Base-by-base conservation (phyloP, 2,797 vertebrate genomes). In the Taeniopygia guttata region DNA sequence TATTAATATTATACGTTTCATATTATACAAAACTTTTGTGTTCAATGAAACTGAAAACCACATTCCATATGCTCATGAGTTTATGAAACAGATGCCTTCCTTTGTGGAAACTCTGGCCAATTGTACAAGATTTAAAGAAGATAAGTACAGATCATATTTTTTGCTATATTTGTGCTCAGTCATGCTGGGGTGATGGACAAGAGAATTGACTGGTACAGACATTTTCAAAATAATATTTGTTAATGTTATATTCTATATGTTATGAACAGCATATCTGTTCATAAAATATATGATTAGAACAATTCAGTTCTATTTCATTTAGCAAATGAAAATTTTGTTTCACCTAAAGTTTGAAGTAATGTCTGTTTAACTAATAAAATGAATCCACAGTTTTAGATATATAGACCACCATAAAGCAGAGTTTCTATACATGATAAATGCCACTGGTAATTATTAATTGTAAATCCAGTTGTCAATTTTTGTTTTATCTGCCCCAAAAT, bases 1-100 rank as follows among this genome's bases (percentile, higher is more conserved):
- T 40, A 40, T 11, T 40, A 11, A 40, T 40, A 40, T 40, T 40
- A 40, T 56, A 7, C 7, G 36, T 29, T 77, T 74, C 52, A 66
- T 27, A 45, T 18, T n/a, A 16, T 4, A 27, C 55, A 49, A 79
- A 54, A 27, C 10, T 56, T 62, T 30, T 67, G 34, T 70, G 13
- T 66, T 38, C 48, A 67, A 8, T 45, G 32, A 72, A 72, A 85
- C 7, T 46, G 27, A 77, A 52, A 81, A 7, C 21, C n/a, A 5
- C 2, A 0, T 43, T 82, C 29, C 27, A 29, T 7, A 7, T 58
- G 7, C 21, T 55, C 6, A 16, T 12, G 5, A 3, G 10, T 62
- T 66, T 48, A 70, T 54, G 22, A 79, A 79, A 52, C 4, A 54
- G 5, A 7, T 40, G 23, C 25, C 9, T 36, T 89, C 17, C 43